A percentile compares a stretch with the other conserved stretches of the same genome.
Evolutionary conservation across 2,888 invertebrate species (phyloP).

Genomic region (Limnephilus rhombicus): DNA sequence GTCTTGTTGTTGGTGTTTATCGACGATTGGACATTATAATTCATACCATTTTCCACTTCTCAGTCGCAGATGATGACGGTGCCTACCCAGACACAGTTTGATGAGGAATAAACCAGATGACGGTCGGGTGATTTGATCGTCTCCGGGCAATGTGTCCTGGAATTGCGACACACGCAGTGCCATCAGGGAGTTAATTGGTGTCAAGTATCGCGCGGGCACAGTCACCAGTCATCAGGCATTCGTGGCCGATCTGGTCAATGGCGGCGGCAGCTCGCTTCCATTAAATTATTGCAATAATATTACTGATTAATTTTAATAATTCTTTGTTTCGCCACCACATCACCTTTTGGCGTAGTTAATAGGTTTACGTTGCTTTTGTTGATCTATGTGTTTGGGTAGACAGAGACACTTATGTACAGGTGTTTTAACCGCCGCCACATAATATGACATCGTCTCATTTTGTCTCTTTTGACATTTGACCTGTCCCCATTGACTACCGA

Average conservation of each 20-base stretch:
- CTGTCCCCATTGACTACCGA: too few relatives aligned
- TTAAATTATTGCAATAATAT: not conserved
- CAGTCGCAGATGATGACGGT: not conserved
- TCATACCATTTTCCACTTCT: not conserved
- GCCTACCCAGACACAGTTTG: conserved; percentile 6
- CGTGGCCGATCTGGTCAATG: not conserved
- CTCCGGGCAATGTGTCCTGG: conserved; percentile 32
- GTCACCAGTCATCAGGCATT: conserved; percentile 20
- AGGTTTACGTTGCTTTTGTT: too few relatives aligned
- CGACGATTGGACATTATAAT: too few relatives aligned
- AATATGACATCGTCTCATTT: too few relatives aligned
- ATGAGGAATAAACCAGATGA: conserved; percentile 27
- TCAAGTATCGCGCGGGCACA: conserved; percentile 62
- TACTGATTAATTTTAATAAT: not conserved
- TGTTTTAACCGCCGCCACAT: too few relatives aligned
- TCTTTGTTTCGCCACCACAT: too few relatives aligned
- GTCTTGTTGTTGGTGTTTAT: too few relatives aligned
- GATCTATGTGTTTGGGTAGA: too few relatives aligned
- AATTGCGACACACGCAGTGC: conserved; percentile 65
- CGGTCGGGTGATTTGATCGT: conserved; percentile 48
- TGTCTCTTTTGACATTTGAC: too few relatives aligned
- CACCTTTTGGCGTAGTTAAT: too few relatives aligned
- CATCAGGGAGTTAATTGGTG: conserved; percentile 65
- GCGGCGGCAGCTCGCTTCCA: not conserved
- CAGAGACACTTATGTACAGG: too few relatives aligned